Evolutionary conservation across 1,140 invertebrate species (phyloP).

Genomic region (Druon quercuslanigerum): DNA sequence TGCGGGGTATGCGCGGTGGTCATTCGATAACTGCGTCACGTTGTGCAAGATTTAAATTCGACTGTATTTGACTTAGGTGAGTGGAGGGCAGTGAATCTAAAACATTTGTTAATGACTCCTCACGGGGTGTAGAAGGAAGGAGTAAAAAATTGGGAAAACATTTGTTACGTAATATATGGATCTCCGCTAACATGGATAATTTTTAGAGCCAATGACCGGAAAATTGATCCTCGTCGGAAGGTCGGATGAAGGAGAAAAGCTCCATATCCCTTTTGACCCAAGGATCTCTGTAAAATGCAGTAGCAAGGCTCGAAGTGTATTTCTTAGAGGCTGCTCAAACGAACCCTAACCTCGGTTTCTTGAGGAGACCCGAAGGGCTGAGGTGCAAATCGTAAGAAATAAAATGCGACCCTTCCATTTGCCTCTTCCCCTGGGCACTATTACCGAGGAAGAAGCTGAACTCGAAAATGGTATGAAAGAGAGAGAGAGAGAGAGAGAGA

Average conservation of each 20-base stretch:
- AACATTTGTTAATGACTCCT: no score
- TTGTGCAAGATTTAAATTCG: no score
- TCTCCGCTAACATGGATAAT: background rate
- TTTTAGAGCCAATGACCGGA: slow-evolving; percentile 18
- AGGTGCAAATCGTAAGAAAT: slow-evolving; percentile 29
- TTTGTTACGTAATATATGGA: background rate
- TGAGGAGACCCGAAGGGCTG: background rate
- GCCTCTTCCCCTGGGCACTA: background rate
- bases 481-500: background rate
- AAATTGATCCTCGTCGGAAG: slow-evolving; percentile 25
- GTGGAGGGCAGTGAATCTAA: no score
- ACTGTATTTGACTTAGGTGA: no score
- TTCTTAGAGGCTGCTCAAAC: slow-evolving; percentile 14
- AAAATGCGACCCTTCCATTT: slow-evolving; percentile 10
- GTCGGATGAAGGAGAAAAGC: slow-evolving; percentile 25
- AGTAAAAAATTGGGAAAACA: background rate
- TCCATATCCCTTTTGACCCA: slow-evolving; percentile 11
- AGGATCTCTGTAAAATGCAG: slow-evolving; percentile 29
- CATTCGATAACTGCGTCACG: no score
- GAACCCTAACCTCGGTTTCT: slow-evolving; percentile 30
- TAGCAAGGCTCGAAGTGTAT: slow-evolving; percentile 14
- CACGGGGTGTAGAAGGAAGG: no score
- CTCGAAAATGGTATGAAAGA: background rate
- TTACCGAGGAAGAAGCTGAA: background rate
- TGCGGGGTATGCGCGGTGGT: no score